Conservation (phyloP, 2,797 vertebrate species). For the Gorsachius magnificus region DNA sequence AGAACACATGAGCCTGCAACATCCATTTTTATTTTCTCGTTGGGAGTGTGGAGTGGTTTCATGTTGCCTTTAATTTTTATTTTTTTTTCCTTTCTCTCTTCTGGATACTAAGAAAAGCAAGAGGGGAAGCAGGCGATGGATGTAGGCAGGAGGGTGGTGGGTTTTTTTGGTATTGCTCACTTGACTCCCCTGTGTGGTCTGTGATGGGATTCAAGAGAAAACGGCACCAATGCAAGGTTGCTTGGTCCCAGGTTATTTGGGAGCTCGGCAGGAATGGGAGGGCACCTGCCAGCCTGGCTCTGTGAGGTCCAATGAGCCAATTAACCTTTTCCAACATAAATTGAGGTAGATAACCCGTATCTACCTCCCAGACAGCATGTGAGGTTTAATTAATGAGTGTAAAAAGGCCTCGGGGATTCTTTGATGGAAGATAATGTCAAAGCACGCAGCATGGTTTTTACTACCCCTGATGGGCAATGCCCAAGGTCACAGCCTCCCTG, state of each 20-base stretch:
- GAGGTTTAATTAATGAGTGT: neutral
- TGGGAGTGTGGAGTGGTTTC: slow-evolving; percentile 57
- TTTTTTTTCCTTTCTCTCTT: slow-evolving; percentile 33
- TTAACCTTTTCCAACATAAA: neutral
- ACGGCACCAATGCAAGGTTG: neutral
- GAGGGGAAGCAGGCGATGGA: slow-evolving; percentile 34
- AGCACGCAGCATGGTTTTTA: neutral
- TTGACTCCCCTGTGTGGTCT: slow-evolving; percentile 43
- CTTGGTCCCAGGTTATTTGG: neutral
- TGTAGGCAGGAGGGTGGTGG: neutral
- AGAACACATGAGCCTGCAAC: slow-evolving; percentile 70
- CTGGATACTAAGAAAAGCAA: slow-evolving; percentile 58
- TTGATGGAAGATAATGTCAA: neutral
- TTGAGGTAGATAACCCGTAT: neutral
- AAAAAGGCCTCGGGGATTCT: neutral
- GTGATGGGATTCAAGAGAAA: neutral
- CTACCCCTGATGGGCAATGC: neutral
- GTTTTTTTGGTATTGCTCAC: neutral
- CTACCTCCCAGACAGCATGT: neutral
- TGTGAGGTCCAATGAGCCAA: neutral
- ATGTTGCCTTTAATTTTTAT: slow-evolving; percentile 42
- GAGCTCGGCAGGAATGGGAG: neutral
- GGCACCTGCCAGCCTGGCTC: neutral
- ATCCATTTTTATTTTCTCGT: slow-evolving; percentile 74
- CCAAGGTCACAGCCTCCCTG: neutral